Conservation (phyloP, 2,113 vertebrate species). For the Galemys pyrenaicus region DNA sequence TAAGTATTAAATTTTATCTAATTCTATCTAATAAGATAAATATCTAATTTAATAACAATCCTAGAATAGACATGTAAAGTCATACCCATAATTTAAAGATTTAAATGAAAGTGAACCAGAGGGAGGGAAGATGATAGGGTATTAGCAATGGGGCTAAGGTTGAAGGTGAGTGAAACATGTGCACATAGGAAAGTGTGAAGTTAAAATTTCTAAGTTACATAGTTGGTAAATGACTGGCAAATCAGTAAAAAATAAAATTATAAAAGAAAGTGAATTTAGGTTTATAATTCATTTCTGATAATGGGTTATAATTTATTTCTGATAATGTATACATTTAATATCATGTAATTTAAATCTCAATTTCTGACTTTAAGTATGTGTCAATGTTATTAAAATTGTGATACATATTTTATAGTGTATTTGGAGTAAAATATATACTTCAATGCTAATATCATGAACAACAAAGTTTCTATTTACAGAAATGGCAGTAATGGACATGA, state of each 20-base stretch:
- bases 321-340: background rate
- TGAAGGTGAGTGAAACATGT: too few relatives aligned
- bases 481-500: background rate
- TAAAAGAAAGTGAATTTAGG: background rate
- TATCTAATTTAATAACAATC: background rate
- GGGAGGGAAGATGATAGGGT: too few relatives aligned
- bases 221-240: too few relatives aligned
- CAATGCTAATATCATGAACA: background rate
- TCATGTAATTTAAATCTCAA: constrained; percentile 11
- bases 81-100: background rate
- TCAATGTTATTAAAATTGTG: background rate
- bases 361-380: background rate
- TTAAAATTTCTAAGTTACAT: too few relatives aligned
- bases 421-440: background rate
- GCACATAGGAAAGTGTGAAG: too few relatives aligned
- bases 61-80: background rate
- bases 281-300: background rate
- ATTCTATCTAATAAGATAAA: too few relatives aligned
- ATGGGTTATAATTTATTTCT: background rate
- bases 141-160: too few relatives aligned
- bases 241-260: background rate
- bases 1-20: background rate
- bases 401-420: background rate
- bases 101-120: background rate
- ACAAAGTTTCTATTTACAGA: background rate